Percentiles rank a stretch among this genome's conserved stretches.
Conservation (phyloP, 2,797 vertebrate species). For the Pampus argenteus region DNA sequence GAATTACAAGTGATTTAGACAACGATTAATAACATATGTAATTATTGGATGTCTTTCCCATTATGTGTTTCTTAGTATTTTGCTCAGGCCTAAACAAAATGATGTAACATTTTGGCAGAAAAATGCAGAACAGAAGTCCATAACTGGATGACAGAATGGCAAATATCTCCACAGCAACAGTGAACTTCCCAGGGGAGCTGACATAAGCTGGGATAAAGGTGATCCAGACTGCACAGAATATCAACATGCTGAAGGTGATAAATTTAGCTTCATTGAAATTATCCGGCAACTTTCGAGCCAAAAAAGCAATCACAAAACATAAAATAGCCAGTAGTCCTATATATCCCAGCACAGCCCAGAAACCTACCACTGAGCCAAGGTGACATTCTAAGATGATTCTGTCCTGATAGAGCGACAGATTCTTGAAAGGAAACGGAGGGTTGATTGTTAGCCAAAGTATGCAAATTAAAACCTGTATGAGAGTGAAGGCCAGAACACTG, state of each 20-base stretch:
- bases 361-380: slow-evolving; percentile 74
- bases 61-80: slow-evolving; percentile 80
- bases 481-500: slow-evolving; percentile 74
- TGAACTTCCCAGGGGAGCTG: slow-evolving; percentile 84
- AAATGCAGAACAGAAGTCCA: slow-evolving; percentile 81
- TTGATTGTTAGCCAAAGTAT: slow-evolving; percentile 76
- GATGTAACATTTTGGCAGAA: slow-evolving; percentile 82
- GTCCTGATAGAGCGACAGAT: slow-evolving; percentile 71
- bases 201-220: slow-evolving; percentile 83
- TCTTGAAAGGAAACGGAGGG: slow-evolving; percentile 77
- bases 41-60: slow-evolving; percentile 67
- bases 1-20: neutral
- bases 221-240: slow-evolving; percentile 84
- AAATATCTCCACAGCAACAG: slow-evolving; percentile 84
- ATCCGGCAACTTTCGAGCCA: slow-evolving; percentile 80
- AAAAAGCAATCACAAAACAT: slow-evolving; percentile 81
- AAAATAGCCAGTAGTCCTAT: slow-evolving; percentile 76
- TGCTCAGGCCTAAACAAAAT: slow-evolving; percentile 78
- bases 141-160: slow-evolving; percentile 82
- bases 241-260: slow-evolving; percentile 85
- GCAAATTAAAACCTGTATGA: slow-evolving; percentile 81
- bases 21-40: slow-evolving; percentile 39
- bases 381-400: slow-evolving; percentile 80
- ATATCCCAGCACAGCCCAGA: slow-evolving; percentile 80
- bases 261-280: slow-evolving; percentile 83